A percentile compares a stretch with the other conserved stretches of the same genome.
Conservation (phyloP, 2,113 vertebrate genomes). For the Bujurquina vittata region DNA sequence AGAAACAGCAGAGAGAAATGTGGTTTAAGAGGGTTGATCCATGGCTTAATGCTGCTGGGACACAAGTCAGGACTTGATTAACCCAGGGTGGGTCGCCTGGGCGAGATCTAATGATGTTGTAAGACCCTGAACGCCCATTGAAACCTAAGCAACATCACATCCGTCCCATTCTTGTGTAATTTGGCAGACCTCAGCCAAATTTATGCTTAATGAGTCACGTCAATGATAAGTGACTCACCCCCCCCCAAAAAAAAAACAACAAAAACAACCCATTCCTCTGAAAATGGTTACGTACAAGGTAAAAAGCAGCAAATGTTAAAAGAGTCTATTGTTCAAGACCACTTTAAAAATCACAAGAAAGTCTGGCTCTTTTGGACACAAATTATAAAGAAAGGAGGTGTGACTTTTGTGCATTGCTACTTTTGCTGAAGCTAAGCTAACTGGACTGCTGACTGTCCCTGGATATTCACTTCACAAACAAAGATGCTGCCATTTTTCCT, state of each 20-base stretch:
- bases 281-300: background rate
- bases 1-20: too few species aligned
- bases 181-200: background rate
- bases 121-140: too few species aligned
- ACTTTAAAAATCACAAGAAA: too few species aligned
- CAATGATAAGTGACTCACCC: background rate
- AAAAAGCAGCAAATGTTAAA: background rate
- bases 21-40: too few species aligned
- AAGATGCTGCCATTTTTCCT: background rate
- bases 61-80: too few species aligned
- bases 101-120: too few species aligned
- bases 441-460: background rate
- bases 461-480: background rate
- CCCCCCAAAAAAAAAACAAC: background rate
- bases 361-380: background rate
- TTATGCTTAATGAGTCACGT: background rate
- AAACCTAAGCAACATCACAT: too few species aligned
- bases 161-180: background rate
- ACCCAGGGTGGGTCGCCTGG: too few species aligned
- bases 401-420: background rate
- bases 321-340: too few species aligned
- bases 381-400: background rate
- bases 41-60: too few species aligned
- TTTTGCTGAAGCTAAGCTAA: background rate
- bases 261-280: background rate